These are phyloP conservation scores for Lepidurus arcticus DNA, from an alignment of 1,140 invertebrate genomes.

Conservation along the genomic window DNA sequence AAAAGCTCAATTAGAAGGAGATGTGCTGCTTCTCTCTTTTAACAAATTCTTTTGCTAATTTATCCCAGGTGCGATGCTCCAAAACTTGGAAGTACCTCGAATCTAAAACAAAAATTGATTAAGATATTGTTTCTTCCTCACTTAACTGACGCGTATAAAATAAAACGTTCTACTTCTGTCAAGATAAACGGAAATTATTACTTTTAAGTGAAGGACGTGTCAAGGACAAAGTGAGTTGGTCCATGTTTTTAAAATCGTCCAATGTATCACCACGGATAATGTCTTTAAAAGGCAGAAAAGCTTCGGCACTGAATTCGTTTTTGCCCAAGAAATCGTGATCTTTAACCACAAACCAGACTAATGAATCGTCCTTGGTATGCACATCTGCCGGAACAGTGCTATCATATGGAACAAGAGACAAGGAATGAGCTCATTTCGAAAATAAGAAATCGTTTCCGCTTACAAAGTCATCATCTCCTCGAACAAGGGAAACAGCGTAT, in stretches of 20 bases:
- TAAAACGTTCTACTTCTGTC: not conserved
- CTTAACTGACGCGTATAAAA: not conserved
- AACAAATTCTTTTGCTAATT: slow-evolving; percentile 82
- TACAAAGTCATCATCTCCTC: slow-evolving; percentile 92
- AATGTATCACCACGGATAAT: slow-evolving; percentile 56
- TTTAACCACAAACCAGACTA: slow-evolving; percentile 83
- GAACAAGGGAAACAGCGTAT: slow-evolving; percentile 86
- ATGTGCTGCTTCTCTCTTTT: slow-evolving; percentile 58
- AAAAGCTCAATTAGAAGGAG: not conserved
- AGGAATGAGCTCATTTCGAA: slow-evolving; percentile 23
- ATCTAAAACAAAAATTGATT: slow-evolving; percentile 54
- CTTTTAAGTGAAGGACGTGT: slow-evolving; percentile 68
- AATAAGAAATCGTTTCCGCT: slow-evolving; percentile 46
- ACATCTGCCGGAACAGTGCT: slow-evolving; percentile 72
- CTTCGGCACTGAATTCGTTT: slow-evolving; percentile 90
- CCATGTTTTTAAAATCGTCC: slow-evolving; percentile 53
- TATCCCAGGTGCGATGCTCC: slow-evolving; percentile 78
- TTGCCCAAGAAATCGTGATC: slow-evolving; percentile 89
- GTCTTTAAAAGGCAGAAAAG: slow-evolving; percentile 72
- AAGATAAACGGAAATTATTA: slow-evolving; percentile 42
- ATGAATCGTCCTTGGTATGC: slow-evolving; percentile 59
- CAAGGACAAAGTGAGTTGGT: slow-evolving; percentile 72
- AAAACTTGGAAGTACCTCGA: slow-evolving; percentile 70
- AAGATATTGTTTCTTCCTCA: not conserved
- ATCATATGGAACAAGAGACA: slow-evolving; percentile 41